Evolutionary conservation across 2,888 invertebrate genomes (phyloP).

Genomic region (Digitonthophagus gazella): DNA sequence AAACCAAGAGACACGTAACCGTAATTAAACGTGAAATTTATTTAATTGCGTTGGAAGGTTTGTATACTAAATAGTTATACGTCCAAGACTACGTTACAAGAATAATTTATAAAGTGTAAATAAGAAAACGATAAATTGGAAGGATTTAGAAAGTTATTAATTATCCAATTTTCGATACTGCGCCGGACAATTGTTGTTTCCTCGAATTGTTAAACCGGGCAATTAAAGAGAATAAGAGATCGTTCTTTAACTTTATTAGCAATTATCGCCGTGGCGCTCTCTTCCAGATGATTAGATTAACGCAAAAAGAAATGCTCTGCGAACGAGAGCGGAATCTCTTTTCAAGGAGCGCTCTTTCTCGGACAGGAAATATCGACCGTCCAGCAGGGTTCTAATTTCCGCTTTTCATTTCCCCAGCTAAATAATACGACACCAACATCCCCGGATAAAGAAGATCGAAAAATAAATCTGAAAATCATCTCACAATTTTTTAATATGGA

Average conservation of each 20-base stretch:
- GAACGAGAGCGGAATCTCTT: background rate
- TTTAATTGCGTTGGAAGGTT: background rate
- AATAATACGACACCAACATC: background rate
- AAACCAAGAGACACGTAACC: background rate
- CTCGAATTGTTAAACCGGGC: background rate
- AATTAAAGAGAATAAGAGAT: background rate
- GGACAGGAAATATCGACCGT: conserved; percentile 11
- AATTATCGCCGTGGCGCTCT: background rate
- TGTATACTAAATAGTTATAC: too few species aligned
- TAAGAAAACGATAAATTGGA: too few species aligned
- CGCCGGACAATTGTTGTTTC: background rate
- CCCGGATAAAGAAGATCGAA: background rate
- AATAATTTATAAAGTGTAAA: too few species aligned
- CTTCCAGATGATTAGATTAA: conserved; percentile 1
- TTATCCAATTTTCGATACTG: background rate
- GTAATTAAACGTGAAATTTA: background rate
- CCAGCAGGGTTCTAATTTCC: conserved; percentile 6
- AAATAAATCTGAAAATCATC: background rate
- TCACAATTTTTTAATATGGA: too few species aligned
- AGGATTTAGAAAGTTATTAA: background rate
- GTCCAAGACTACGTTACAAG: too few species aligned
- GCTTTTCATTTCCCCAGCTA: conserved; percentile 8
- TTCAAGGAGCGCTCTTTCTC: background rate
- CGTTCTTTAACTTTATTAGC: background rate
- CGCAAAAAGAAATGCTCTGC: background rate